Conservation (phyloP, 2,888 invertebrate genomes). For the Nomada lathburiana region DNA sequence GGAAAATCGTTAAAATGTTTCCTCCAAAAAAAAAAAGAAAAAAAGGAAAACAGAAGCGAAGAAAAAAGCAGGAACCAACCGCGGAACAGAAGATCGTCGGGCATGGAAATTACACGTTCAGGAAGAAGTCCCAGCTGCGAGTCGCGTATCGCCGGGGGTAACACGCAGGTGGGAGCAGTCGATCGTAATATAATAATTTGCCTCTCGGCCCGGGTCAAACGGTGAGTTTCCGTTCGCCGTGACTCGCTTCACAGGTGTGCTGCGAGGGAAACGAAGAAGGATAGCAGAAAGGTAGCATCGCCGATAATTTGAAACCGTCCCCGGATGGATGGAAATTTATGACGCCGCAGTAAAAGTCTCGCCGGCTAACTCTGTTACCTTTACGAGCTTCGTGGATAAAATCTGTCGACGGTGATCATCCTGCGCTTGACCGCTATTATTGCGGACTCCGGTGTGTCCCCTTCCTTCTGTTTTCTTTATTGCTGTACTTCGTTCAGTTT, state of each 20-base stretch:
- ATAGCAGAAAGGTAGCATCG: neutral
- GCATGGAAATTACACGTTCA: slow-evolving; percentile 44
- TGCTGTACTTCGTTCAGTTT: too few species aligned
- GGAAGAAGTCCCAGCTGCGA: slow-evolving; percentile 41
- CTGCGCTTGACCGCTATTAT: neutral
- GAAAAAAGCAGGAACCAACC: neutral
- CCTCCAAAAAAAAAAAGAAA: neutral
- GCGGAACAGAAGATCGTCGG: neutral
- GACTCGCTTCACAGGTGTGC: slow-evolving; percentile 22
- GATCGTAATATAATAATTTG: slow-evolving; percentile 58
- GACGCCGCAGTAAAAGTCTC: slow-evolving; percentile 33
- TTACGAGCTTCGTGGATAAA: slow-evolving; percentile 36
- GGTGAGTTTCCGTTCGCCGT: slow-evolving; percentile 15
- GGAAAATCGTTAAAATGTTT: too few species aligned
- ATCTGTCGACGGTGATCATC: slow-evolving; percentile 6
- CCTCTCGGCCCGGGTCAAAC: slow-evolving; percentile 53
- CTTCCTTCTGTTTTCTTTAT: neutral
- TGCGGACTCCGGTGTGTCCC: neutral
- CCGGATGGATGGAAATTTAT: slow-evolving; percentile 43
- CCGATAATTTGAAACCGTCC: slow-evolving; percentile 22
- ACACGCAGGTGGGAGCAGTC: slow-evolving; percentile 54
- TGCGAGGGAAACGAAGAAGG: neutral
- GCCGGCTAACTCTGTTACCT: slow-evolving; percentile 44
- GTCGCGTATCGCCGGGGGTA: slow-evolving; percentile 37
- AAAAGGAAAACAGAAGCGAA: neutral